These are phyloP conservation scores for Scalopus aquaticus DNA, from an alignment of 2,113 vertebrate genomes.

Conservation along the genomic window DNA sequence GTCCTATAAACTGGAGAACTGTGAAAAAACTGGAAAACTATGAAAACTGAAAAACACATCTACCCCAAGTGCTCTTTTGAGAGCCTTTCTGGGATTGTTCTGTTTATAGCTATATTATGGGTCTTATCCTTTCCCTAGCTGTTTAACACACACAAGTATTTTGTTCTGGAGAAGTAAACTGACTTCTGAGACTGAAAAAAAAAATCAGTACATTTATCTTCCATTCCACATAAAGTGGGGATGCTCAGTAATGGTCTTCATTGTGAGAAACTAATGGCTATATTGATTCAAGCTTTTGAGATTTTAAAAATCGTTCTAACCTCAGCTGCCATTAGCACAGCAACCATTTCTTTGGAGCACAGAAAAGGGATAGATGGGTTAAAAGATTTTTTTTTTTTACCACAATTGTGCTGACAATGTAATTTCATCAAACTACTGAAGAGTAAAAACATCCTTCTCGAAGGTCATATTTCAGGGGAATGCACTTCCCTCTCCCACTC, in stretches of 20 bases:
- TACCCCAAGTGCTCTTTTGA: neutral
- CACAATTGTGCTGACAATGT: neutral
- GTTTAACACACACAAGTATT: neutral
- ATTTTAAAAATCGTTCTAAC: neutral
- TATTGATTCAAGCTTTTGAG: constrained; percentile 26
- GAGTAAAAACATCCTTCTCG: neutral
- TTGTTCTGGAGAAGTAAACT: neutral
- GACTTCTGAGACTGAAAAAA: neutral
- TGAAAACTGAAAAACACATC: neutral
- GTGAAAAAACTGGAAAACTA: neutral
- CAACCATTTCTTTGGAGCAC: neutral
- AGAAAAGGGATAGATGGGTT: neutral
- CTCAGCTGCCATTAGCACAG: constrained; percentile 4
- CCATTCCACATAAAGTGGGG: neutral
- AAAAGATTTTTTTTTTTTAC: neutral
- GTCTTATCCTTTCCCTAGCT: neutral
- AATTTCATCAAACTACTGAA: neutral
- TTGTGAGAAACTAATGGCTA: constrained; percentile 23
- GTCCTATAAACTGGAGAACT: neutral
- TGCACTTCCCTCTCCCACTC: neutral
- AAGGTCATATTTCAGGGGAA: neutral
- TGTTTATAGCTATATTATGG: neutral
- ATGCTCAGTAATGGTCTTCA: neutral
- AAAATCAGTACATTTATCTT: neutral
- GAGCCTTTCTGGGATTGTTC: neutral